Conservation (phyloP, 2,797 vertebrate species). For the Syngnathus rostellatus region DNA sequence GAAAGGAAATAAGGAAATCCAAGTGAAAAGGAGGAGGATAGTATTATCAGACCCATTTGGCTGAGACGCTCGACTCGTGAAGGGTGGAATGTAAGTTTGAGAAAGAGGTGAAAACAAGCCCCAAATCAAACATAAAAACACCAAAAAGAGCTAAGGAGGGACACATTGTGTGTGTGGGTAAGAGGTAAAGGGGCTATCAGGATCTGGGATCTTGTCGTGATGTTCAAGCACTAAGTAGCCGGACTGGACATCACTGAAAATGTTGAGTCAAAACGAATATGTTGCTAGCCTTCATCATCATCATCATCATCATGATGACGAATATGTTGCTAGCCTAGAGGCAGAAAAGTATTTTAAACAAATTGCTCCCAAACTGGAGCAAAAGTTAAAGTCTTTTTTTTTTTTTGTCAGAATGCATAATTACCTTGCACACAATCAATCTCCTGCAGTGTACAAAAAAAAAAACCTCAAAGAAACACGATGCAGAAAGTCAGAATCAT, state of each 20-base stretch:
- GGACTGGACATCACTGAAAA: constrained; percentile 14
- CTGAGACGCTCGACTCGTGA: constrained; percentile 18
- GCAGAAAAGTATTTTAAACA: constrained; percentile 22
- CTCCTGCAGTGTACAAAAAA: constrained; percentile 22
- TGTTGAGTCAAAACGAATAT: constrained; percentile 21
- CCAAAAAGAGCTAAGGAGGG: constrained; percentile 10
- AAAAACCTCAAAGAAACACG: constrained; percentile 24
- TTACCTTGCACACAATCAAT: constrained; percentile 40
- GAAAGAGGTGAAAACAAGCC: constrained; percentile 36
- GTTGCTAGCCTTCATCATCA: constrained; percentile 20
- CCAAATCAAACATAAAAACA: constrained; percentile 18
- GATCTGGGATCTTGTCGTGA: constrained; percentile 27
- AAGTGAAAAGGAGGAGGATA: constrained; percentile 39
- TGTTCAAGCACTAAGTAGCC: neutral
- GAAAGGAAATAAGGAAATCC: constrained; percentile 38
- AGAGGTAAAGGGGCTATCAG: constrained; percentile 34
- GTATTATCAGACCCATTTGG: constrained; percentile 33
- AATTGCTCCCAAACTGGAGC: constrained; percentile 45
- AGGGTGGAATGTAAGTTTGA: constrained; percentile 44
- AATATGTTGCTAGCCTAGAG: constrained; percentile 34
- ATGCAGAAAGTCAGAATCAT: constrained; percentile 30
- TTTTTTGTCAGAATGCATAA: constrained; percentile 22
- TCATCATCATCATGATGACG: neutral
- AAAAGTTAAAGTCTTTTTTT: constrained; percentile 37
- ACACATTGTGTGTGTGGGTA: constrained; percentile 33